Percentiles rank a stretch among this genome's conserved stretches.
phyloP scores from a whole-genome alignment of 2,797 vertebrate genomes.

The Epinephelus awoara region DNA sequence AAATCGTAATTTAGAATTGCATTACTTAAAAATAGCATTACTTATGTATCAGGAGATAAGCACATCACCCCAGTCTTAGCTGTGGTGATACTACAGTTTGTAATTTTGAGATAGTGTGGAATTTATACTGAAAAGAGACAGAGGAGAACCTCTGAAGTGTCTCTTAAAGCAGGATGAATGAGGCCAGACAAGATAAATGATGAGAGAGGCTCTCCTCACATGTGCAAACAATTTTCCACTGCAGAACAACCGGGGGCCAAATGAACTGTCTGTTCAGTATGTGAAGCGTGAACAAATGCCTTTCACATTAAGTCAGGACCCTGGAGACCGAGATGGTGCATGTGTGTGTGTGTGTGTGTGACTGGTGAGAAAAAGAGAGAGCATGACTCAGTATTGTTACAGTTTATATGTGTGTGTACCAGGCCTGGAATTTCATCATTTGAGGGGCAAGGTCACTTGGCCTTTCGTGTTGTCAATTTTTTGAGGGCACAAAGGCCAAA shows the following conservation, averaged over 20 bases:
- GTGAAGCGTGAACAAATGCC: constrained; percentile 77
- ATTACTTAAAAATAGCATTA: no score
- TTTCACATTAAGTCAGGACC: constrained; percentile 72
- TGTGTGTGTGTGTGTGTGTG: constrained; percentile 30
- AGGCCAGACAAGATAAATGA: constrained; percentile 70
- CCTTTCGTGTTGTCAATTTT: no score
- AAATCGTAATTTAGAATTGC: no score
- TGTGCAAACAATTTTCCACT: constrained; percentile 77
- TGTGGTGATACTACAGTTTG: constrained; percentile 8
- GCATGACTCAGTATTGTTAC: constrained; percentile 25
- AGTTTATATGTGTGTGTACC: constrained; percentile 16
- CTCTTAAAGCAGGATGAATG: constrained; percentile 54
- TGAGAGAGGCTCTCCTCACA: constrained; percentile 64
- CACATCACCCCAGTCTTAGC: no score
- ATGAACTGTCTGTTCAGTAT: constrained; percentile 70
- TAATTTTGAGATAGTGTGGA: constrained; percentile 28
- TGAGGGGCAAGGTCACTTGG: no score
- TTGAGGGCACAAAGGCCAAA: no score
- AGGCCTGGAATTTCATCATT: no score
- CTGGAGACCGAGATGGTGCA: constrained; percentile 40
- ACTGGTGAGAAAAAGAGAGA: not conserved
- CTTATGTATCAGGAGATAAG: no score
- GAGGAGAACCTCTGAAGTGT: constrained; percentile 36
- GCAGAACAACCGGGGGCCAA: constrained; percentile 62
- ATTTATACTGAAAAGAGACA: constrained; percentile 29